Base-by-base conservation (phyloP, 2,113 vertebrate genomes). In the Ursus arctos region DNA sequence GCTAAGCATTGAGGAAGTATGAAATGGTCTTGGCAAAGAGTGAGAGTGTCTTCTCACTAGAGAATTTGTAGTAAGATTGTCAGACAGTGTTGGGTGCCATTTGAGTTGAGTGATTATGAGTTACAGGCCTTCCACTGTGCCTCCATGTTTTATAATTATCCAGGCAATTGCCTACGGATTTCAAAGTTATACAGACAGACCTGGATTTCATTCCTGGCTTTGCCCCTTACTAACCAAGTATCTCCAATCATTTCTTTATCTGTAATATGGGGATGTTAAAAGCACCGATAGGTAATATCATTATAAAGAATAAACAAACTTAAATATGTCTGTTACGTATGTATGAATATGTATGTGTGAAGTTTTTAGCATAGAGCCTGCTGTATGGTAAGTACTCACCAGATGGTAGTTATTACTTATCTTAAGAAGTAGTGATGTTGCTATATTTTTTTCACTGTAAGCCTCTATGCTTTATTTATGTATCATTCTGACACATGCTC, bases 201-300 rank as follows among this genome's bases (percentile, higher is more conserved):
- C 16, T 51, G 9, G 31, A n/a, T 94, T 94, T 92, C 28, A 22
- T 74, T 86, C 84, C 74, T 81, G 26, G 18, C 16, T 93, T 96
- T 93, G 40, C 4, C 47, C 63, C 40, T 71, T 90, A 33, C 16
- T 94, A 89, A 47, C 8, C 69, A 67, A 59, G 11, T n/a, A 24
- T 61, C 28, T 69, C 19, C 36, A 36, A 71, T 91, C 21, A 92
- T 92, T 72, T 88, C 43, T 71, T 81, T 88, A 53, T 72, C 47
- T 67, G 22, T 65, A 40, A 76, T n/a, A 63, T 55, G 57, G 63
- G 67, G 47, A 49, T 31, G 26, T 61, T 80, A 59, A 74, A 71
- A 69, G 3, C n/a, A 63, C 16, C 31, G 22, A 26, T 24, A 51
- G 13, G 13, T 15, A 21, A 59, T 31, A 47, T 91, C 59, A 14